A percentile compares a stretch with the other conserved stretches of the same genome.
Conservation (phyloP, 2,888 invertebrate species). For the Agonopterix alstromeriana region DNA sequence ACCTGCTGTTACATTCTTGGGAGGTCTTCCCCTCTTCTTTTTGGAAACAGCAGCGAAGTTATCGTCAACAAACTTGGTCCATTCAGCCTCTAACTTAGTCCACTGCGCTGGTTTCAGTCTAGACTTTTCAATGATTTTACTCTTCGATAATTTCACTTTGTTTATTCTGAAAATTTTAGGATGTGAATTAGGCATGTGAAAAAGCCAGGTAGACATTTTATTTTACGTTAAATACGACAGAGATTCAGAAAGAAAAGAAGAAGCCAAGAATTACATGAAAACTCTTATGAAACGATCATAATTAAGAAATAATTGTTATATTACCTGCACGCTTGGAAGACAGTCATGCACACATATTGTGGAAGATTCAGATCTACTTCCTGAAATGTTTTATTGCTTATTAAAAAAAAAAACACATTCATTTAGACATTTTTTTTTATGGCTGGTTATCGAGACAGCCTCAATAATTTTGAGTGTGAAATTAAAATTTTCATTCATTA, state of each 20-base stretch:
- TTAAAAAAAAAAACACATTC: too few species aligned
- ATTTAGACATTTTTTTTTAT: too few species aligned
- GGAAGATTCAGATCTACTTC: slow-evolving; percentile 76
- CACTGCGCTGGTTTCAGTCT: slow-evolving; percentile 78
- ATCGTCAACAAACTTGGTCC: slow-evolving; percentile 69
- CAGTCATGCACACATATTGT: slow-evolving; percentile 80
- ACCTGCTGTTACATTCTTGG: slow-evolving; percentile 32
- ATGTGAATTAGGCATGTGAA: too few species aligned
- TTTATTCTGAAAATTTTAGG: slow-evolving; percentile 50
- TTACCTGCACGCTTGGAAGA: slow-evolving; percentile 79
- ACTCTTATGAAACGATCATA: too few species aligned
- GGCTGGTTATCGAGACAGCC: too few species aligned
- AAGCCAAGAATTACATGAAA: too few species aligned
- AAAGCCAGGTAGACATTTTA: too few species aligned
- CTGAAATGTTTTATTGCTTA: slow-evolving; percentile 36
- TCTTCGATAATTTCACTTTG: slow-evolving; percentile 75
- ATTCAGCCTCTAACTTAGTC: slow-evolving; percentile 76
- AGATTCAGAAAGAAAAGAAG: too few species aligned
- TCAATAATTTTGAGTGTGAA: too few species aligned
- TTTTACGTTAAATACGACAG: too few species aligned
- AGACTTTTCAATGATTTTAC: slow-evolving; percentile 74
- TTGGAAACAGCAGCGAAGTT: slow-evolving; percentile 41
- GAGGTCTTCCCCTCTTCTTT: slow-evolving; percentile 18
- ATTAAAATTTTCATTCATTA: too few species aligned
- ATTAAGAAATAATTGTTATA: background rate